Conservation (phyloP, 2,113 vertebrate species). For the Desmodus rotundus region DNA sequence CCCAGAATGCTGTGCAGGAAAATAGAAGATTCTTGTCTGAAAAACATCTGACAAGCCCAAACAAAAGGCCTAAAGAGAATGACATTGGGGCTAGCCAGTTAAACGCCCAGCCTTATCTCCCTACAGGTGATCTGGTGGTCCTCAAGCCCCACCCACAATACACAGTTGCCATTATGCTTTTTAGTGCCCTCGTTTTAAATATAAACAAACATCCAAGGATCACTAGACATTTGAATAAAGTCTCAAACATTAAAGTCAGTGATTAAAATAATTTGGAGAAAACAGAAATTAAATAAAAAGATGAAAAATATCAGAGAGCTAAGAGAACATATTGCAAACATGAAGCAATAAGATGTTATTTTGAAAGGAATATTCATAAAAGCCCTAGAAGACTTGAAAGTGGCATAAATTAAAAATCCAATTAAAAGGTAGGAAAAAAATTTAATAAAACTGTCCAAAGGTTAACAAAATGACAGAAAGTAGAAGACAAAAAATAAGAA, state of each 20-base stretch:
- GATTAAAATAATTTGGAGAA: background rate
- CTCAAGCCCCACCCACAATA: background rate
- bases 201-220: background rate
- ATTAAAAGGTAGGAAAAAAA: background rate
- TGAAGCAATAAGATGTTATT: background rate
- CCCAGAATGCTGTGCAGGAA: background rate
- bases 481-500: background rate
- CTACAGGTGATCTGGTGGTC: background rate
- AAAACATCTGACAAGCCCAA: background rate
- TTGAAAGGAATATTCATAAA: background rate
- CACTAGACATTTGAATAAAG: background rate
- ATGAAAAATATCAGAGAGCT: background rate
- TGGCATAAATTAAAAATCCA: background rate
- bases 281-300: background rate
- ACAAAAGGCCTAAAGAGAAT: background rate
- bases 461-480: background rate
- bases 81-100: background rate
- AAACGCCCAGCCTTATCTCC: background rate
- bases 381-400: background rate
- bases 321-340: background rate
- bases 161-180: background rate
- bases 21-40: background rate
- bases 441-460: background rate
- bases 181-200: background rate
- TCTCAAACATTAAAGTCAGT: background rate